Evolutionary conservation across 2,797 vertebrate genomes (phyloP), one percentile per base, ranked within the genome.

Genomic region (Ctenochaetus hawaiiensis): DNA sequence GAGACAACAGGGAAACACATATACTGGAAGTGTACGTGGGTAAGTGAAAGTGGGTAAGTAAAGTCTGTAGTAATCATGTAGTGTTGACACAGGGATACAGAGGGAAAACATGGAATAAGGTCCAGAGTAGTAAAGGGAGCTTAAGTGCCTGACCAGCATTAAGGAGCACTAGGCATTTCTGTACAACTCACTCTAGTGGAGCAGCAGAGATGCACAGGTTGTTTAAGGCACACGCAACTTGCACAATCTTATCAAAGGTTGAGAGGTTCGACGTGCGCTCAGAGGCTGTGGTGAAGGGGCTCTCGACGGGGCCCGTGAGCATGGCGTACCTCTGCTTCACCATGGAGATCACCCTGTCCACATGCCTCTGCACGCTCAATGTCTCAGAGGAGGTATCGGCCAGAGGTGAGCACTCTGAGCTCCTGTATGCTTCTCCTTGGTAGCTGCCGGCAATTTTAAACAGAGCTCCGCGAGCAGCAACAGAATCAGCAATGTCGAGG

Each of bases 151-250:
- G 71, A 71, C 16, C 69, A 72, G 86, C 63, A 41, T 51, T 64
- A 37, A 76, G 83, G 49, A 65, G 76, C 26, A 59, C 37, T 2
- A 44, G 51, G 74, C 9, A 0, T 70, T 49, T 74, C 57, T 71
- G 47, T 39, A 8, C 4, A 1, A 17, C 3, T 95, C 87, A 95
- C 85, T 95, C 94, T 0, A 95, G 89, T 0, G 94, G 94, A 41
- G 93, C 92, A 58, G 95, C 94, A 56, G 95, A 96, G 87, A 95
- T 95, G 81, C 94, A 96, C 88, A 95, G 91, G 90, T 95, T 95
- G 93, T 95, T 96, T 92, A 95, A 94, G 94, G 95, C 95, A 94
- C 95, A 95, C 58, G 94, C 93, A 12, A 95, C 95, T 87, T 95
- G 94, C 45, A 95, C 93, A 47, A 96, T 95, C 89, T 94, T 95